Evolutionary conservation across 2,797 vertebrate species (phyloP).

Genomic region (Coranthus polyacanthus): DNA sequence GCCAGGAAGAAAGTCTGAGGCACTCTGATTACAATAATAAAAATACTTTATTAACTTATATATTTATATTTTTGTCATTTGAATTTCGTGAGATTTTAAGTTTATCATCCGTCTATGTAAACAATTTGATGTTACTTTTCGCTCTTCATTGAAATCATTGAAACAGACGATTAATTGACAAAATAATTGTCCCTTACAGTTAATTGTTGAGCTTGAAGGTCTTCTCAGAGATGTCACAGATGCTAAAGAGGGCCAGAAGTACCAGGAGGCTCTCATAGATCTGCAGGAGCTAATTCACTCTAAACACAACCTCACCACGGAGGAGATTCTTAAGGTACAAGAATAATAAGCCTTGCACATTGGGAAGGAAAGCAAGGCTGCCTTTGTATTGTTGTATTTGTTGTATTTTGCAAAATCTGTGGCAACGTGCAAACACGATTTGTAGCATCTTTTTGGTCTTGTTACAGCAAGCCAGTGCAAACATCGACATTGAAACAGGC

Average conservation of each 20-base stretch:
- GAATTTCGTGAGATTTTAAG: not conserved
- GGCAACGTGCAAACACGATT: not conserved
- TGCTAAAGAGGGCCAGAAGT: constrained; percentile 59
- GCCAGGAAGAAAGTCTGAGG: no score
- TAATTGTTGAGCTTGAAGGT: constrained; percentile 87
- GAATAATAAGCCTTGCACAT: not conserved
- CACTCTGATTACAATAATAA: no score
- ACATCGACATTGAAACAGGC: constrained; percentile 88
- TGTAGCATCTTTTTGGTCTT: not conserved
- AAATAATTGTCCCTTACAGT: constrained; percentile 69
- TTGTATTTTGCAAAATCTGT: not conserved
- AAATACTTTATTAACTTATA: no score
- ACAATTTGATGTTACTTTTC: no score
- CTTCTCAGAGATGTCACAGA: constrained; percentile 79
- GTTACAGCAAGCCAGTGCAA: constrained; percentile 79
- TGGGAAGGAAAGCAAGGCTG: not conserved
- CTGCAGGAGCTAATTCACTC: constrained; percentile 85
- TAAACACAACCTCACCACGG: constrained; percentile 85
- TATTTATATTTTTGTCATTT: not conserved
- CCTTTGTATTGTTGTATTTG: not conserved
- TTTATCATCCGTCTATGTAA: not conserved
- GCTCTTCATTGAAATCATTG: no score
- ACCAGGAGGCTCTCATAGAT: constrained; percentile 80
- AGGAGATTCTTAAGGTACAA: constrained; percentile 89
- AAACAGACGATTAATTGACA: no score